Evolutionary conservation across 2,113 vertebrate species (phyloP).

Genomic region (Cynoglossus semilaevis): DNA sequence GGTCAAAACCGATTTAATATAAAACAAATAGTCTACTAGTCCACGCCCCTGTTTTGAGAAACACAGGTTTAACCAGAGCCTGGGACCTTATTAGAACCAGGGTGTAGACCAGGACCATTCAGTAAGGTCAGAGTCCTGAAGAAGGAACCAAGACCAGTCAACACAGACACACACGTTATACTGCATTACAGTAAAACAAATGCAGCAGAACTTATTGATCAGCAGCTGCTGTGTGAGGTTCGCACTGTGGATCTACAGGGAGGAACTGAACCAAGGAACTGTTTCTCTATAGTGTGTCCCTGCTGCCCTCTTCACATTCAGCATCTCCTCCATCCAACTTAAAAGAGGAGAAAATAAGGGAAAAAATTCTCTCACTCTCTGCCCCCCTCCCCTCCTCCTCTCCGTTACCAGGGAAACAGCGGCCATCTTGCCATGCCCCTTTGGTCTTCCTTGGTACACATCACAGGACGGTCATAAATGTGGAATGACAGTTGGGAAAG

Average conservation of each 20-base stretch:
- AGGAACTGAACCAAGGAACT: constrained; percentile 3
- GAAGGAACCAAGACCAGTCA: no score
- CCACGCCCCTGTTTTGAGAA: no score
- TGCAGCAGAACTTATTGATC: background rate
- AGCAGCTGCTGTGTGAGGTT: background rate
- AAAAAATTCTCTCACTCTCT: constrained; percentile 32
- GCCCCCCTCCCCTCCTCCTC: constrained; percentile 37
- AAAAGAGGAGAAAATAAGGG: constrained; percentile 17
- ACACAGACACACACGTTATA: no score
- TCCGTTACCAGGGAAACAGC: constrained; percentile 69
- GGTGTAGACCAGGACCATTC: no score
- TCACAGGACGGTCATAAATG: constrained; percentile 65
- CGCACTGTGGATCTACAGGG: background rate
- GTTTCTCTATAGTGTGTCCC: constrained; percentile 6
- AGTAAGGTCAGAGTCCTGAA: no score
- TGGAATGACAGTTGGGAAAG: constrained; percentile 55
- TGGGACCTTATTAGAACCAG: no score
- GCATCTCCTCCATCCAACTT: constrained; percentile 32
- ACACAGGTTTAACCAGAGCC: no score
- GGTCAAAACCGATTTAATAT: no score
- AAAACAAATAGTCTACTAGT: no score
- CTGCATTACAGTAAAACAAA: background rate
- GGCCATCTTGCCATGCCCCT: constrained; percentile 69
- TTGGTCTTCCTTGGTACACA: constrained; percentile 62
- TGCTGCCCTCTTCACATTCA: constrained; percentile 34